Evolutionary conservation across 1,140 invertebrate species (phyloP).

Genomic region (Gonioctena quinquepunctata): DNA sequence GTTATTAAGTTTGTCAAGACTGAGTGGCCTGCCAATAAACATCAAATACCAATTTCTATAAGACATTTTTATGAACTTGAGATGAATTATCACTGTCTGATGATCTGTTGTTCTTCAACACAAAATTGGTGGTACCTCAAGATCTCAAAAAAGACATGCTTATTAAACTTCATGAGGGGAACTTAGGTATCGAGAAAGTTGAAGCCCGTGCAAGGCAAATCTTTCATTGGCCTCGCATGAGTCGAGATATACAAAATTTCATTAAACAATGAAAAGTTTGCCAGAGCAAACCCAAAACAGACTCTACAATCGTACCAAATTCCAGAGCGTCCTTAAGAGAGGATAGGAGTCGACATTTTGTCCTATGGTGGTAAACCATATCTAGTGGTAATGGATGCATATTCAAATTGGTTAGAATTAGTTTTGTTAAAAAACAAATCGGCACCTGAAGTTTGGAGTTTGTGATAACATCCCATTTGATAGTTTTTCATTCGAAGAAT

Average conservation of each 20-base stretch:
- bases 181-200: not conserved
- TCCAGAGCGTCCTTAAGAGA: constrained; percentile 44
- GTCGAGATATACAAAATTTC: not conserved
- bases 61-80: not conserved
- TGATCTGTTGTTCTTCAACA: constrained; percentile 52
- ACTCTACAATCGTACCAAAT: constrained; percentile 44
- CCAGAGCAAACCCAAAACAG: constrained; percentile 43
- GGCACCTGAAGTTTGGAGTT: constrained; percentile 21
- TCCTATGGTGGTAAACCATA: not conserved
- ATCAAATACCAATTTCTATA: not conserved
- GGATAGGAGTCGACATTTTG: constrained; percentile 49
- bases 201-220: not conserved
- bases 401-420: constrained; percentile 47
- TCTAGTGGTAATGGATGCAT: constrained; percentile 22
- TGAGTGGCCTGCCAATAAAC: not conserved
- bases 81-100: constrained; percentile 46
- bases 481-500: constrained; percentile 34
- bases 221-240: not conserved
- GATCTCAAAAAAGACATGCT: constrained; percentile 44
- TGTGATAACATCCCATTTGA: constrained; percentile 46
- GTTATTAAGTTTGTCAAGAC: not conserved
- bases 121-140: constrained; percentile 48
- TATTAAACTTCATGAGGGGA: not conserved
- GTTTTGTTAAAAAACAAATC: constrained; percentile 34
- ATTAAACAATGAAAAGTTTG: not conserved